phyloP scores from a whole-genome alignment of 2,888 invertebrate genomes.

The Drosophila gaucha region DNA sequence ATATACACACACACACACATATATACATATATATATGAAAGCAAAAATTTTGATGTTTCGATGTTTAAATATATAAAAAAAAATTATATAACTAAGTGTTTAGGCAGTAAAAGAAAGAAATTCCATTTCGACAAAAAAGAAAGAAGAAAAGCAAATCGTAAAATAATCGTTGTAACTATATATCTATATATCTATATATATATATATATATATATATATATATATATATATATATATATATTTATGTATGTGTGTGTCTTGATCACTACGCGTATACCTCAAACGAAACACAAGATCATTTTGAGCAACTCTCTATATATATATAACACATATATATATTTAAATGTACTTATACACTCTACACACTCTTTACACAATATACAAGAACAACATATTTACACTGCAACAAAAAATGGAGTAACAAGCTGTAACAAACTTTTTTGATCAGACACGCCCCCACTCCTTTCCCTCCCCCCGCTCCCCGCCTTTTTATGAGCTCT shows the following conservation, averaged over 20 bases:
- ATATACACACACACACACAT: too few species aligned
- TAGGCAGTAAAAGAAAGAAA: conserved; percentile 57
- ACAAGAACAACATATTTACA: conserved; percentile 67
- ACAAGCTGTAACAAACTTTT: conserved; percentile 29
- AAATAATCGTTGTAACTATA: conserved; percentile 67
- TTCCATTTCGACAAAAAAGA: conserved; percentile 39
- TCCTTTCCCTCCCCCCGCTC: neutral
- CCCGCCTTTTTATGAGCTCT: conserved; percentile 44
- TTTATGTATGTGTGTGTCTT: conserved; percentile 85
- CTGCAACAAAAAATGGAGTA: conserved; percentile 21
- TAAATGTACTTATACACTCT: conserved; percentile 71
- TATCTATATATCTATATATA: conserved; percentile 63
- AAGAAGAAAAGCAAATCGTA: conserved; percentile 12
- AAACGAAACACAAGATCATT: conserved; percentile 77
- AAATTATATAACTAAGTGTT: conserved; percentile 52
- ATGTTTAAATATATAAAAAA: conserved; percentile 47
- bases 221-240: conserved; percentile 62
- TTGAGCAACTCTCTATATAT: conserved; percentile 55
- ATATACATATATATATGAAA: too few species aligned
- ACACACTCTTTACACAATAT: conserved; percentile 57
- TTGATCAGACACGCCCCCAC: conserved; percentile 38
- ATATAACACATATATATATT: conserved; percentile 55
- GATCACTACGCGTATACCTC: conserved; percentile 86
- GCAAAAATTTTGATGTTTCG: conserved; percentile 69
- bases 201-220: conserved; percentile 81